Evolutionary conservation across 2,888 invertebrate genomes (phyloP), one percentile per base, ranked within the genome.

Genomic region (Aleiodes alternator): DNA sequence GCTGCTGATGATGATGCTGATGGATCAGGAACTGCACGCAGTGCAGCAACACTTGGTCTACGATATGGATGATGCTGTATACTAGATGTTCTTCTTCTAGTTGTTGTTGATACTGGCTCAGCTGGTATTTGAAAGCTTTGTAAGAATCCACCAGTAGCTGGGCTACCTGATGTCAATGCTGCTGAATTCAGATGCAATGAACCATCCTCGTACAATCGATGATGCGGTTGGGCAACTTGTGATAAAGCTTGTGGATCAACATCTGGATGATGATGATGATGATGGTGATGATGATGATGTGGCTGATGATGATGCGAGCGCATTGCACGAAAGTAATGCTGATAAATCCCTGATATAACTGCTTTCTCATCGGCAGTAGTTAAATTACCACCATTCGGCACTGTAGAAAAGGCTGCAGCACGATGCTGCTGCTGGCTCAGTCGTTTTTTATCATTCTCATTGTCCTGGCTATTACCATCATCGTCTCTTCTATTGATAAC

Each of bases 301-400:
- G 78, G 84, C 78, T 82, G 86, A 72, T 85, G 85, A 76, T 86
- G 86, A 61, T 84, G 83, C 38, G 85, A 86, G 57, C 85, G 87
- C 84, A 87, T 85, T 34, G 85, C 83, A 50, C 86, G 84, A 81
- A 87, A 87, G 82, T 87, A 87, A 78, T 87, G 87, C 72, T 87
- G 87, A 82, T 87, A 87, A 80, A 87, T 87, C 79, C 86, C 86
- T 79, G 86, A 86, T 86, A 86, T 86, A 75, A 86, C 86, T 71
- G 86, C 86, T 73, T 86, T 86, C 77, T 86, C 86, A 75, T 86
- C 85, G 53, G 87, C 86, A 34, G 87, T 83, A 72, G 73, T 75
- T 61, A 78, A 7, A 73, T 72, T 48, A 48, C 55, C 48, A 64
- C 43, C n/a, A 71, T 77, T 59, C 50, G 73, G 48, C 69, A 72